A percentile compares a stretch with the other conserved stretches of the same genome.
These are phyloP conservation scores for Hyposmocoma kahamanoa DNA, from an alignment of 1,140 invertebrate species.

Conservation along the genomic window DNA sequence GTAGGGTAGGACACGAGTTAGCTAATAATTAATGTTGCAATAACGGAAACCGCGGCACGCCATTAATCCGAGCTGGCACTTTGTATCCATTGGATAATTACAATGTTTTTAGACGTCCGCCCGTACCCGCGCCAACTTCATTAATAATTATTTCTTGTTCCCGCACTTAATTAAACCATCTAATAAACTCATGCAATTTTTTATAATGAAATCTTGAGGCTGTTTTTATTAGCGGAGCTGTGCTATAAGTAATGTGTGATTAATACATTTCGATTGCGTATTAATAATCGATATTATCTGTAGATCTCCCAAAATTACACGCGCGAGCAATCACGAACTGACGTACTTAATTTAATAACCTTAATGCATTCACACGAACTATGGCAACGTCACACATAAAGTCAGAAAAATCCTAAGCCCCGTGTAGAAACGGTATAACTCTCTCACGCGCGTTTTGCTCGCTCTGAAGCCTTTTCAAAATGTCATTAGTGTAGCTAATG, in stretches of 20 bases:
- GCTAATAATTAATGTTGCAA: slow-evolving; percentile 54
- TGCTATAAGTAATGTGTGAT: too few species aligned
- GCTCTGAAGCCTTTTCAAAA: slow-evolving; percentile 15
- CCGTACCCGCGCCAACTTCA: neutral
- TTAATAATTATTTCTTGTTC: neutral
- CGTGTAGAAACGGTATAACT: neutral
- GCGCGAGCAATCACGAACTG: neutral
- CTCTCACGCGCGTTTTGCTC: slow-evolving; percentile 1
- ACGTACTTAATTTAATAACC: slow-evolving; percentile 1
- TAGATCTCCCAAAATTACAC: neutral
- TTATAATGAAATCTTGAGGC: too few species aligned
- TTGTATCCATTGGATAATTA: slow-evolving; percentile 5
- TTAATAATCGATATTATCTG: neutral
- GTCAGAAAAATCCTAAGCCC: neutral
- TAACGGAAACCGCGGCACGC: neutral
- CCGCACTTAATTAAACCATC: too few species aligned
- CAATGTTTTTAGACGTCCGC: neutral
- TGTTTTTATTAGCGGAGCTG: too few species aligned
- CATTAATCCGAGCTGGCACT: slow-evolving; percentile 6
- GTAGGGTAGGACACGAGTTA: slow-evolving; percentile 40
- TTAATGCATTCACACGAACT: neutral
- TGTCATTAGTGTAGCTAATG: slow-evolving; percentile 32
- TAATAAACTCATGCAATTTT: too few species aligned
- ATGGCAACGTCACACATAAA: neutral
- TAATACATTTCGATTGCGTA: too few species aligned